Evolutionary conservation across 2,888 invertebrate genomes (phyloP), one percentile per base, ranked within the genome.

Genomic region (Leptinotarsa peninsularis): DNA sequence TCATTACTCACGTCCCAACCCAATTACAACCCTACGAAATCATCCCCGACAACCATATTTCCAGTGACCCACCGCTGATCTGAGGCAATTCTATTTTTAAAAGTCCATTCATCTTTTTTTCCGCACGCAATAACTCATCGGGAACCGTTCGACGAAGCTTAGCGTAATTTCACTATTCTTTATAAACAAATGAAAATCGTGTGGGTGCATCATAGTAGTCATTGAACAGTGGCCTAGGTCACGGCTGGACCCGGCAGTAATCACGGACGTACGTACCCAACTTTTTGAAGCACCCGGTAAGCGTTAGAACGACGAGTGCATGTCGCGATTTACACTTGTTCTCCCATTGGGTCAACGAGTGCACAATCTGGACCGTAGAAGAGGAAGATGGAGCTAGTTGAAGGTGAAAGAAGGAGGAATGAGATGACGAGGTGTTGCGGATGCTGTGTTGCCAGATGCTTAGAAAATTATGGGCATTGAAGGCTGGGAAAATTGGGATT

Each of bases 171-270:
- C 75, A 50, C 74, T 71, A 73, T 78, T 73, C 78, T 76, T 72
- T 73, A 75, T 74, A 76, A 76, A 78, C 76, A 78, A 75, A 78
- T 76, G 67, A 75, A 74, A 75, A 78, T 56, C 67, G 82, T 81
- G 84, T 84, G 82, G 84, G 84, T 82, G 84, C 81, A 83, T 82
- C 80, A 81, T 83, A 83, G 83, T 84, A 84, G 84, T 84, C 85
- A 85, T 85, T 84, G 84, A 85, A 85, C 84, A 84, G 83, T 84
- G 82, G 78, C 83, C 84, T 85, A 85, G 85, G 85, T 85, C 85
- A 85, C 79, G 85, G 83, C 81, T 83, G 80, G 80, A 72, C 79
- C 80, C 81, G 80, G 79, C 76, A 67, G 60, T 23, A 7, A 66
- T 52, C 70, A 27, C 23, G 33, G 74, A 74, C 74, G 49, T 70